These are phyloP conservation scores for Macaca nemestrina DNA, from an alignment of 2,113 vertebrate species.

Conservation along the genomic window DNA sequence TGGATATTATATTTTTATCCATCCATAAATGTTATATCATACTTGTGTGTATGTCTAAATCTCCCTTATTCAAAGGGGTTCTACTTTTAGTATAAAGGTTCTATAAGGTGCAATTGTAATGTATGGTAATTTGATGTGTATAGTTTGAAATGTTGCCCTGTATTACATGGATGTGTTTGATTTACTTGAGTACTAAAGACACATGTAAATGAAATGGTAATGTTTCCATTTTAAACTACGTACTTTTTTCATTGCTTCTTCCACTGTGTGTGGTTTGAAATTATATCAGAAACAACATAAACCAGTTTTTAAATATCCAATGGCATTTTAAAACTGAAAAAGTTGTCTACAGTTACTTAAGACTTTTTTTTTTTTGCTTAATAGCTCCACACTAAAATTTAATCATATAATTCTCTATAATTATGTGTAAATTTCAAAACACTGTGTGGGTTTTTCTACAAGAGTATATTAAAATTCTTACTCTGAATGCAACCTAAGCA, in stretches of 20 bases:
- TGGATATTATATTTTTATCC: neutral
- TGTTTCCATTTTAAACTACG: neutral
- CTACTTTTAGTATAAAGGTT: neutral
- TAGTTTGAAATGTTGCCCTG: neutral
- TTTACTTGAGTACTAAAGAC: neutral
- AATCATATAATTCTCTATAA: conserved; percentile 45
- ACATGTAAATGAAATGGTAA: neutral
- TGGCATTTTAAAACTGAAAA: neutral
- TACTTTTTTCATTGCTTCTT: neutral
- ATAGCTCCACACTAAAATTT: conserved; percentile 29
- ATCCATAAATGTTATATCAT: neutral
- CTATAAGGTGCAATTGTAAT: neutral
- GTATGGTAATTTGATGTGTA: neutral
- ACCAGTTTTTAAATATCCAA: neutral
- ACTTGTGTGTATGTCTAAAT: neutral
- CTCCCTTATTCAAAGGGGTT: neutral
- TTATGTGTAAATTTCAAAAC: conserved; percentile 41
- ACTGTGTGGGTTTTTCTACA: neutral
- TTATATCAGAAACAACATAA: neutral
- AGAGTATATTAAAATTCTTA: conserved; percentile 45
- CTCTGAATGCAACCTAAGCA: neutral
- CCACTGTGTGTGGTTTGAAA: neutral
- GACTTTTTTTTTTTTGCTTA: neutral
- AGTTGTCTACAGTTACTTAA: neutral
- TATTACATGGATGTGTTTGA: neutral